Conservation (phyloP, 1,140 invertebrate species). For the Chrysomallon squamiferum region DNA sequence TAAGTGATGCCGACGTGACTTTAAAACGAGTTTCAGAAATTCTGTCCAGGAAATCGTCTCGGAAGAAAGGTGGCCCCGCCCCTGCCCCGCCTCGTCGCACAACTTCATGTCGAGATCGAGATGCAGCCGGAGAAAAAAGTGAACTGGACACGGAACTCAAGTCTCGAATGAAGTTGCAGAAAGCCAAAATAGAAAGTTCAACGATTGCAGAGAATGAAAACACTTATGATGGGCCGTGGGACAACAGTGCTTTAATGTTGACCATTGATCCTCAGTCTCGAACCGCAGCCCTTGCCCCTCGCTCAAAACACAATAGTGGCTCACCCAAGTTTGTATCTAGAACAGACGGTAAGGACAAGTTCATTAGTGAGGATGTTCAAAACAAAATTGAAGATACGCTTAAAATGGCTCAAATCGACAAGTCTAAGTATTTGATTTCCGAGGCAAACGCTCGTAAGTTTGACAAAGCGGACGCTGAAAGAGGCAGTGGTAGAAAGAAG, state of each 20-base stretch:
- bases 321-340: constrained; percentile 2
- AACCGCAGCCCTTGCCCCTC: background rate
- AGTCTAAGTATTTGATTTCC: constrained; percentile 55
- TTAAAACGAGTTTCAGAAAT: constrained; percentile 36
- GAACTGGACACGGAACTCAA: constrained; percentile 49
- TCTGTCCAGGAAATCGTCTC: constrained; percentile 39
- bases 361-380: constrained; percentile 30
- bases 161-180: constrained; percentile 55
- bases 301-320: constrained; percentile 12
- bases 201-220: constrained; percentile 31
- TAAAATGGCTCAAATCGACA: constrained; percentile 52
- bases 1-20: constrained; percentile 51
- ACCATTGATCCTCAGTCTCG: constrained; percentile 12
- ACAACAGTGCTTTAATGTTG: constrained; percentile 20
- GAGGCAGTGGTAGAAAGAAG: constrained; percentile 41
- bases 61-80: constrained; percentile 42
- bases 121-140: constrained; percentile 9
- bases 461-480: constrained; percentile 25
- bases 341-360: constrained; percentile 2
- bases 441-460: constrained; percentile 39
- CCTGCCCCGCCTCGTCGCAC: constrained; percentile 48
- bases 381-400: constrained; percentile 49
- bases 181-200: constrained; percentile 54
- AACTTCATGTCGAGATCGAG: constrained; percentile 26
- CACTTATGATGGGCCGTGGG: background rate